These are phyloP conservation scores for Patella vulgata DNA, from an alignment of 1,140 invertebrate genomes.

Conservation along the genomic window DNA sequence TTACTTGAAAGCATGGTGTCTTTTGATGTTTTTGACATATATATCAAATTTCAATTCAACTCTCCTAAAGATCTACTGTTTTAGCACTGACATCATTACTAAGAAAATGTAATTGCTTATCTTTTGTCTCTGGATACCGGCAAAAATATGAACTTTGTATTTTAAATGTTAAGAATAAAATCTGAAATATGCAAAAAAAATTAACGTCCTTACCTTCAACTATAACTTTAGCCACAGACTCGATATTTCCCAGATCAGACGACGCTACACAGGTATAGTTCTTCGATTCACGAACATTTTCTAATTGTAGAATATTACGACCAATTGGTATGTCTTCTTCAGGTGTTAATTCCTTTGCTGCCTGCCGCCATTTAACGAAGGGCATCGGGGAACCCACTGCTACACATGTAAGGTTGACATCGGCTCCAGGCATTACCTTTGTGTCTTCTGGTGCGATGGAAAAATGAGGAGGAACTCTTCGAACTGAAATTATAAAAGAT, in stretches of 20 bases:
- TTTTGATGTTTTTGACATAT: too few species aligned
- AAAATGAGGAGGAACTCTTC: constrained; percentile 93
- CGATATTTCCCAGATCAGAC: constrained; percentile 92
- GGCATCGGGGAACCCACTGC: constrained; percentile 98
- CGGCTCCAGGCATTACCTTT: constrained; percentile 90
- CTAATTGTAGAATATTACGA: constrained; percentile 84
- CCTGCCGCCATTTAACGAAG: constrained; percentile 94
- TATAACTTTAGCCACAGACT: constrained; percentile 86
- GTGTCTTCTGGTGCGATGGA: constrained; percentile 87
- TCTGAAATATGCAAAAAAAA: too few species aligned
- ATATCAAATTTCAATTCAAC: too few species aligned
- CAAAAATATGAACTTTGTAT: too few species aligned
- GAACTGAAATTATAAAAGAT: constrained; percentile 74
- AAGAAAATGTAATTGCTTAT: too few species aligned
- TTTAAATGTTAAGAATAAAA: too few species aligned
- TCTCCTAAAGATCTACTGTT: too few species aligned
- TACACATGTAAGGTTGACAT: constrained; percentile 94
- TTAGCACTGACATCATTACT: too few species aligned
- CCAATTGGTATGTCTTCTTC: constrained; percentile 69
- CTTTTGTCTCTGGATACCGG: too few species aligned
- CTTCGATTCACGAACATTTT: constrained; percentile 87
- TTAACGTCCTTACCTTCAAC: constrained; percentile 96
- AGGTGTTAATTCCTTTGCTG: constrained; percentile 82
- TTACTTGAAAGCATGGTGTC: too few species aligned
- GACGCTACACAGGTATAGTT: constrained; percentile 97